Evolutionary conservation across 2,113 vertebrate species (phyloP), one percentile per base, ranked within the genome.

Genomic region (Eptesicus fuscus): DNA sequence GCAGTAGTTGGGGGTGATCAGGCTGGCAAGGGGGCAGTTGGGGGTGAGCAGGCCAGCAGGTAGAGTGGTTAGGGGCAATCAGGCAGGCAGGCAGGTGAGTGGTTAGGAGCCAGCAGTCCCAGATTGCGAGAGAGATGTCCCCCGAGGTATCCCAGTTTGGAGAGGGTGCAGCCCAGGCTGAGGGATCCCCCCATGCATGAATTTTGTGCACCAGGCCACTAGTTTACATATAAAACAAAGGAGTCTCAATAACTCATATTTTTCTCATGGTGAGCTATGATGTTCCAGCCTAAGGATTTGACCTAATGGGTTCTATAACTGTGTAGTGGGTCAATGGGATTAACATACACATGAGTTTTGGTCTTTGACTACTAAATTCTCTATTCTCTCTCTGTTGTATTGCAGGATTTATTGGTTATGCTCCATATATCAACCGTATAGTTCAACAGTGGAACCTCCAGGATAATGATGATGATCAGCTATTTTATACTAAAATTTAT

Each of bases 401-500:
- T 98, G 35, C 98, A 99, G 99, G 99, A 96, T 99, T 99, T 97
- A 99, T 99, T 87, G 99, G 99, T 90, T 99, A 99, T 80, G 99
- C 99, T 65, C 98, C 99, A 0, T 98, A 98, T 94, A 88, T 99
- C 96, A 98, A 99, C 96, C 98, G 95, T 83, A 98, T 99, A 37
- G 99, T 99, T 88, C 98, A 99, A 23, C 98, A 99, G 56, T 99
- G 99, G 99, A 97, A 99, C 96, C 99, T 99, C 74, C 99, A 99
- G 42, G 99, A 99, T 97, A 99, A 99, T 85, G 99, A 99, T 70
- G 99, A 99, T 37, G 99, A 99, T 97, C 99, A 99, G 97, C 99
- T 99, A 47, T 99, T 99, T 97, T 99, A 99, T 97, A 99, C 99
- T 25, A 99, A 99, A 98, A 98, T 99, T 97, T 99, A 99, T 92